These are phyloP conservation scores for Muraenolepis orangiensis DNA, from an alignment of 2,797 vertebrate species.

Conservation along the genomic window DNA sequence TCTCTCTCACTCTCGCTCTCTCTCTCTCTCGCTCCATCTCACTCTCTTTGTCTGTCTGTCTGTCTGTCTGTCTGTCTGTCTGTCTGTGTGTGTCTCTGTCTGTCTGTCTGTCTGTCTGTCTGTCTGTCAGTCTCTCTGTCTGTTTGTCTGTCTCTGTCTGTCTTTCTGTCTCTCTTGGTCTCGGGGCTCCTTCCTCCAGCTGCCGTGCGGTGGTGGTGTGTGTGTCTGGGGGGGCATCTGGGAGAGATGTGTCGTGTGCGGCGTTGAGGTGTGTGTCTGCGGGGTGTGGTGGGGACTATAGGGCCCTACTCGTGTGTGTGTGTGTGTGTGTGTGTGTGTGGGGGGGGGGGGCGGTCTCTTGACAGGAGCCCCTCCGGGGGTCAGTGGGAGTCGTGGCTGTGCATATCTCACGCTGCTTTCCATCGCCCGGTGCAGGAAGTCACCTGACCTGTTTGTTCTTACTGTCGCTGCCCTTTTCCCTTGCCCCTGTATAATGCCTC, in stretches of 20 bases:
- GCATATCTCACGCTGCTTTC: constrained; percentile 51
- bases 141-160: constrained; percentile 1
- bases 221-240: constrained; percentile 14
- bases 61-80: neutral
- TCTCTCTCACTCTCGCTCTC: constrained; percentile 1
- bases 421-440: constrained; percentile 29
- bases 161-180: constrained; percentile 5
- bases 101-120: neutral
- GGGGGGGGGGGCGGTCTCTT: constrained; percentile 27
- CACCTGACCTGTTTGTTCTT: constrained; percentile 12
- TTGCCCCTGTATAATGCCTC: neutral
- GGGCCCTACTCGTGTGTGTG: no score
- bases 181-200: neutral
- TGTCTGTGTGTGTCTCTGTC: constrained; percentile 13
- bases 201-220: constrained; percentile 15
- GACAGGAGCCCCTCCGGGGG: constrained; percentile 36
- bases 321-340: neutral
- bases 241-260: constrained; percentile 21
- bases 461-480: neutral
- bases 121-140: neutral
- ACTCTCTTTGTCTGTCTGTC: constrained; percentile 4
- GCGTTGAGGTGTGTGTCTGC: no score
- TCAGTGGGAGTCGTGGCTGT: constrained; percentile 41
- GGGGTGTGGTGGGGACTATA: no score
- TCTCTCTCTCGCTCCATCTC: constrained; percentile 3